Conservation (phyloP, 2,113 vertebrate genomes). For the Parus major region DNA sequence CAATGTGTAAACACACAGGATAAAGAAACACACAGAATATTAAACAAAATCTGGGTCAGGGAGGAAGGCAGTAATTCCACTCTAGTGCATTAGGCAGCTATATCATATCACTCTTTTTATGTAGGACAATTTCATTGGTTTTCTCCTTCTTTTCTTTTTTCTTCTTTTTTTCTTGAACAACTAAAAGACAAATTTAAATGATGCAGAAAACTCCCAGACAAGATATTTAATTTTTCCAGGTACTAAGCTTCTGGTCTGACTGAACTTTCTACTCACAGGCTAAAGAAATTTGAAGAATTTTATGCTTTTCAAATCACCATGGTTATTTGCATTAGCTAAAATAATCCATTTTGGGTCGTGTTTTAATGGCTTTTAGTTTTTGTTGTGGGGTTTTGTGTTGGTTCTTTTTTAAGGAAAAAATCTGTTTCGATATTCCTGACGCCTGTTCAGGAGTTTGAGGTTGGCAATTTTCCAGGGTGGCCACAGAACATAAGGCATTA, state of each 20-base stretch:
- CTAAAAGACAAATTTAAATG: not conserved
- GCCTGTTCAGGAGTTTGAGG: not conserved
- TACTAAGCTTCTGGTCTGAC: not conserved
- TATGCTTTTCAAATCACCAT: not conserved
- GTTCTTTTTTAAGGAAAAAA: not conserved
- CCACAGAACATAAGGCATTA: constrained; percentile 1
- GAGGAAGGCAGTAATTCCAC: not conserved
- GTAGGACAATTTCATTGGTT: not conserved
- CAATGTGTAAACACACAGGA: not conserved
- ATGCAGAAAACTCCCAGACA: not conserved
- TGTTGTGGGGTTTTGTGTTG: not conserved
- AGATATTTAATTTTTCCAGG: not conserved
- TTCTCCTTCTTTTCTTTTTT: not conserved
- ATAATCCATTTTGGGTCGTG: not conserved
- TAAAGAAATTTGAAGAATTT: not conserved
- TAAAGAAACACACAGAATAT: constrained; percentile 10
- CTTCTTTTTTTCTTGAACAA: not conserved
- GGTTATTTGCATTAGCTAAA: not conserved
- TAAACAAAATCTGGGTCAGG: constrained; percentile 20
- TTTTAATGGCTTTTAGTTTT: not conserved
- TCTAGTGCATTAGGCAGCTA: not conserved
- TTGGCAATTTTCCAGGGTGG: not conserved
- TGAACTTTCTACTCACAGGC: not conserved
- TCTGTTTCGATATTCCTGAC: not conserved
- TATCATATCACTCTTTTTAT: not conserved